Evolutionary conservation across 2,888 invertebrate species (phyloP).

Genomic region (Apodemia zela): DNA sequence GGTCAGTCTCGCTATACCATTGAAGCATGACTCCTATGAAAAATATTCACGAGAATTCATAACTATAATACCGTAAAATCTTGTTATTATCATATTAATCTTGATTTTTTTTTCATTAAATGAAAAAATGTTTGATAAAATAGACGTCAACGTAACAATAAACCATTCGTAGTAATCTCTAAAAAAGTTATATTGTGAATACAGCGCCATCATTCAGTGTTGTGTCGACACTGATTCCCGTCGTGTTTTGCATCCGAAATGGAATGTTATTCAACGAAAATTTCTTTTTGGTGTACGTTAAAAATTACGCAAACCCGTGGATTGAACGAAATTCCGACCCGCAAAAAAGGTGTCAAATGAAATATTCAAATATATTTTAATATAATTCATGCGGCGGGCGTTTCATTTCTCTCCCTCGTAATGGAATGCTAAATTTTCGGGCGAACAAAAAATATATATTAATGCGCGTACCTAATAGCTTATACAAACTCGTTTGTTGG

Average conservation of each 20-base stretch:
- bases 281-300: constrained; percentile 71
- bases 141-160: constrained; percentile 28
- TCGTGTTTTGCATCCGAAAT: constrained; percentile 72
- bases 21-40: too few relatives aligned
- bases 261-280: constrained; percentile 78
- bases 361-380: constrained; percentile 81
- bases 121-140: constrained; percentile 20
- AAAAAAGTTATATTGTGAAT: constrained; percentile 65
- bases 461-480: constrained; percentile 81
- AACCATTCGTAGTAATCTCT: constrained; percentile 52
- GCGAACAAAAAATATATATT: constrained; percentile 81
- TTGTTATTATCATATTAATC: too few relatives aligned
- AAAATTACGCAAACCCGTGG: constrained; percentile 73
- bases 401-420: constrained; percentile 81
- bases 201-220: constrained; percentile 68
- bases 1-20: too few relatives aligned
- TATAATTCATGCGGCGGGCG: constrained; percentile 81
- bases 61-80: too few relatives aligned
- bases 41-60: too few relatives aligned
- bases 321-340: constrained; percentile 77
- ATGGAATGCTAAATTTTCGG: constrained; percentile 81
- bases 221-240: constrained; percentile 75
- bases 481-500: constrained; percentile 81
- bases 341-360: constrained; percentile 81
- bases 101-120: not conserved